A percentile compares a stretch with the other conserved stretches of the same genome.
phyloP scores from a whole-genome alignment of 2,113 vertebrate genomes.

The Nanorana parkeri region DNA sequence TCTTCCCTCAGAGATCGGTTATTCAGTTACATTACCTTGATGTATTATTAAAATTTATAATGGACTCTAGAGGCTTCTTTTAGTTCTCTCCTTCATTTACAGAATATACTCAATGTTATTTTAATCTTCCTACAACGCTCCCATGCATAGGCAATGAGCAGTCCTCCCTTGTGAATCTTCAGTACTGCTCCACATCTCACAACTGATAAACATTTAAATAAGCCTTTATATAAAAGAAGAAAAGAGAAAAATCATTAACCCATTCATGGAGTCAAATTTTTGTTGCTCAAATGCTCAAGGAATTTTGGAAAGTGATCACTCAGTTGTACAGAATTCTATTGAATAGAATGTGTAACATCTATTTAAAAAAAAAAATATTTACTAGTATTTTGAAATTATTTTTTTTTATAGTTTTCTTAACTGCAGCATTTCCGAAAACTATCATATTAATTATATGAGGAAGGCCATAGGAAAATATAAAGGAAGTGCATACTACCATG shows the following conservation, averaged over 20 bases:
- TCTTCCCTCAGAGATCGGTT: slow-evolving; percentile 98
- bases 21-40: slow-evolving; percentile 99
- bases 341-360: too few species aligned
- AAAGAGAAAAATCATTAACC: slow-evolving; percentile 79
- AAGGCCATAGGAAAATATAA: too few species aligned
- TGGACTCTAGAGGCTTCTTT: slow-evolving; percentile 96
- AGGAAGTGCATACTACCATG: too few species aligned
- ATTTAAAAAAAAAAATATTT: too few species aligned
- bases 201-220: slow-evolving; percentile 94
- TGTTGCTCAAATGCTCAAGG: slow-evolving; percentile 45
- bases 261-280: slow-evolving; percentile 68
- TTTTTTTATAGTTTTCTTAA: too few species aligned
- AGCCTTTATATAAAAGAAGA: slow-evolving; percentile 77
- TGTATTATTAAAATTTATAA: slow-evolving; percentile 99
- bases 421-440: too few species aligned
- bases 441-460: too few species aligned
- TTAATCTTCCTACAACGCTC: slow-evolving; percentile 97
- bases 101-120: slow-evolving; percentile 99
- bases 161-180: slow-evolving; percentile 78
- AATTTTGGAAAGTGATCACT: too few species aligned
- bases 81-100: slow-evolving; percentile 99
- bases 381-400: too few species aligned
- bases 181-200: slow-evolving; percentile 81
- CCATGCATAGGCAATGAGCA: slow-evolving; percentile 97
- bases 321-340: too few species aligned